Base-by-base conservation (phyloP, 2,888 invertebrate genomes). In the Mimachlamys varia region DNA sequence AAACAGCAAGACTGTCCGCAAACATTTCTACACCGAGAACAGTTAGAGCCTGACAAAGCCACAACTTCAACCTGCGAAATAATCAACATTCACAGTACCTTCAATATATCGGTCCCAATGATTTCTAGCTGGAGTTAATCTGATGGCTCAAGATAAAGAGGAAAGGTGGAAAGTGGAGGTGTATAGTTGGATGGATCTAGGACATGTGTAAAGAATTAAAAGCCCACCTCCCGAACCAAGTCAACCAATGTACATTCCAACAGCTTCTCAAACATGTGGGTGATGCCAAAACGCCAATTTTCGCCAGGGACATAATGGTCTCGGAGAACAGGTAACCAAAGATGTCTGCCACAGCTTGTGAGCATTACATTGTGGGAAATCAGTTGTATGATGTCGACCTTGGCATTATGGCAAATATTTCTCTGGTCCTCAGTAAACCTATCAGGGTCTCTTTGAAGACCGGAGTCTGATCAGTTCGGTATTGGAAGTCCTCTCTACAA, bases 161-260 rank as follows among this genome's bases (percentile, higher is more conserved):
- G 27, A 27, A 76, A 27, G 17, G 76, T 76, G 27, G 76, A 76
- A 76, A 33, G 76, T 76, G 7, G 76, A 33, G 0, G 22, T 1
- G 53, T 62, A 76, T 62, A 76, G 76, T 76, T 27, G 15, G 27
- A 76, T 33, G 4, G 33, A 33, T 33, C 5, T 3, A 33, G 27
- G 76, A 76, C 76, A 76, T 76, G 76, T 76, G 76, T 76, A 76
- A 27, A 33, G 76, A 33, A 76, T 76, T 27, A 76, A 33, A 76
- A 22, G 76, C 76, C 76, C 76, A 76, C 76, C 76, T 33, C 76
- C 33, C 27, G 76, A 76, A 76, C 76, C 76, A 76, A 76, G 76
- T 27, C 76, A 33, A 76, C 76, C 76, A 76, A 76, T 33, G 33
- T 33, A 33, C 76, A 76, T 76, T 33, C 33, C 76, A 33, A 76